These are phyloP conservation scores for Drepana arcuata DNA, from an alignment of 1,140 invertebrate genomes.

Conservation along the genomic window DNA sequence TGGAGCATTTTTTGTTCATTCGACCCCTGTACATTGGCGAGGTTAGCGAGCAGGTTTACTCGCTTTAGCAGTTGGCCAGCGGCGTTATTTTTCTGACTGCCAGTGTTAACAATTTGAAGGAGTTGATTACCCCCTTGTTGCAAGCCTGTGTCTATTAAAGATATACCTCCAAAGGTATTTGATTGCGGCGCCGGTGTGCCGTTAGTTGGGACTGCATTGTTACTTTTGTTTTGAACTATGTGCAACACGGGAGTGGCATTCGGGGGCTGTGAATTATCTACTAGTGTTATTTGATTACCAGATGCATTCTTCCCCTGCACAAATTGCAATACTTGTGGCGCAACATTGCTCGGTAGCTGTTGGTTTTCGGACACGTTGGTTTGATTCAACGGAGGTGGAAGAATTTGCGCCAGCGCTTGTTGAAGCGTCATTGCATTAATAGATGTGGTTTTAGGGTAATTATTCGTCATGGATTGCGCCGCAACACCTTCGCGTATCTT, in stretches of 20 bases:
- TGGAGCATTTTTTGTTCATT: constrained; percentile 71
- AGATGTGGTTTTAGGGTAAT: constrained; percentile 43
- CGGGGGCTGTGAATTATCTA: constrained; percentile 52
- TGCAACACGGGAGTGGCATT: constrained; percentile 59
- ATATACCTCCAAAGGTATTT: constrained; percentile 54
- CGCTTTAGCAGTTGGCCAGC: constrained; percentile 57
- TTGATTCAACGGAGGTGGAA: constrained; percentile 61
- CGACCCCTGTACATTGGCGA: constrained; percentile 60
- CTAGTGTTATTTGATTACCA: constrained; percentile 52
- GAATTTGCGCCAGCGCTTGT: constrained; percentile 65
- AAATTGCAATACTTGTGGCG: constrained; percentile 66
- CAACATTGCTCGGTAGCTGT: constrained; percentile 31
- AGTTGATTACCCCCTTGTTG: constrained; percentile 64
- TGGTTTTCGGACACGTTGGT: constrained; percentile 7
- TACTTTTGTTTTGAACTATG: constrained; percentile 62
- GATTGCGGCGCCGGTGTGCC: constrained; percentile 25
- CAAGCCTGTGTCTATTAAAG: constrained; percentile 54
- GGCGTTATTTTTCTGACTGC: constrained; percentile 44
- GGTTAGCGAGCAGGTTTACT: constrained; percentile 66
- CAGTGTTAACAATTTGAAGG: constrained; percentile 66
- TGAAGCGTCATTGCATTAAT: constrained; percentile 62
- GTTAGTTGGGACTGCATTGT: constrained; percentile 24
- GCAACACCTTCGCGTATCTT: constrained; percentile 31
- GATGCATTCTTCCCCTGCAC: constrained; percentile 62
- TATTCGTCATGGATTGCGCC: constrained; percentile 31